Conservation (phyloP, 92 coral and sea anemone species). For the Meandrina meandrites region DNA sequence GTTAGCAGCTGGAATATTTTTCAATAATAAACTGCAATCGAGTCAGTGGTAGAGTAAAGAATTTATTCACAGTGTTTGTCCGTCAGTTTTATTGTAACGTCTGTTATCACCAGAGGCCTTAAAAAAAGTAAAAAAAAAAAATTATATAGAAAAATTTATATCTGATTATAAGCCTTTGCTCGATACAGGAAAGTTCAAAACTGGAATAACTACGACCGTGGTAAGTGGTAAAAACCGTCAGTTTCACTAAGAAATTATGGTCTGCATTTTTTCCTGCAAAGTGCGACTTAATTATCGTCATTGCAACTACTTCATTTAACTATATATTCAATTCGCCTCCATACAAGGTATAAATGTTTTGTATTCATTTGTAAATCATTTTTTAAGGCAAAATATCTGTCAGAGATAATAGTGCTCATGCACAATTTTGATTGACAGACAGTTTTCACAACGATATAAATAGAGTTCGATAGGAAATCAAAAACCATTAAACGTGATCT, state of each 20-base stretch:
- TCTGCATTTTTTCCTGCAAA: not conserved
- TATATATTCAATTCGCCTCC: not conserved
- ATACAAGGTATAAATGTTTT: not conserved
- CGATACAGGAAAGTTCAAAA: not conserved
- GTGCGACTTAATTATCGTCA: not conserved
- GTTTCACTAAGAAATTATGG: not conserved
- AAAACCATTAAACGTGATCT: not conserved
- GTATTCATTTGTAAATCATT: not conserved
- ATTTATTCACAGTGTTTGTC: no score
- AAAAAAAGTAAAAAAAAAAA: no score
- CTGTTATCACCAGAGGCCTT: no score
- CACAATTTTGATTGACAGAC: not conserved
- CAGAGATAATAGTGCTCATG: not conserved
- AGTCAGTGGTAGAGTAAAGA: not conserved
- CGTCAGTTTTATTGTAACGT: no score
- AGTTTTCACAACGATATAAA: not conserved
- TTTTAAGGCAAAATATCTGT: not conserved
- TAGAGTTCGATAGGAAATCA: not conserved
- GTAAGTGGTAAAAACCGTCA: no score
- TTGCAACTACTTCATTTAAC: not conserved
- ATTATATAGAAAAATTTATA: not conserved
- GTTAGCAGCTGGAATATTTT: not conserved
- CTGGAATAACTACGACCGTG: not conserved
- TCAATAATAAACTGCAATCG: not conserved
- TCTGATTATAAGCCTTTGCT: not conserved